Evolutionary conservation across 2,797 vertebrate genomes (phyloP).

Genomic region (Gallirallus australis): DNA sequence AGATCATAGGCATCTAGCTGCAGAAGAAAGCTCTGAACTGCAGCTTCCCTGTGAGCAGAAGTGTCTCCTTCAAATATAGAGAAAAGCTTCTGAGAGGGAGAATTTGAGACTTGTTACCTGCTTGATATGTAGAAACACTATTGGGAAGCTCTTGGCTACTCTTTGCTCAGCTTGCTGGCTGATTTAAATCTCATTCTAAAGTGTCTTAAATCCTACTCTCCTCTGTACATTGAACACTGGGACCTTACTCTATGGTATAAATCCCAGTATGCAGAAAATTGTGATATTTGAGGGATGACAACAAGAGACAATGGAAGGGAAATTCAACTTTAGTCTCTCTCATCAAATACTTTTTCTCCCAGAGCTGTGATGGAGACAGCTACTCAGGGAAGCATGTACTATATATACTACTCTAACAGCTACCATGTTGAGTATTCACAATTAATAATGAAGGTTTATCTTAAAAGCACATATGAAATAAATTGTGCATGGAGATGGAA

Average conservation of each 20-base stretch:
- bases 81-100: neutral
- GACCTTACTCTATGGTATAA: neutral
- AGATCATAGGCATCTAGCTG: neutral
- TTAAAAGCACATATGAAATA: neutral
- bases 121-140: neutral
- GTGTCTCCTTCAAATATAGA: neutral
- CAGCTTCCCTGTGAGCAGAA: neutral
- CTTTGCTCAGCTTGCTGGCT: neutral
- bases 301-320: neutral
- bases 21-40: neutral
- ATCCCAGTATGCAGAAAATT: neutral
- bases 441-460: neutral
- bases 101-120: neutral
- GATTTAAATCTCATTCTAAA: neutral
- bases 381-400: neutral
- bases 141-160: neutral
- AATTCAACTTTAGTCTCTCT: neutral
- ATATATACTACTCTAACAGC: neutral
- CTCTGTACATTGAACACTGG: neutral
- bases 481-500: rapidly evolving
- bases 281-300: neutral
- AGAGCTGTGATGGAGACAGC: neutral
- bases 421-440: rapidly evolving
- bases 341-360: neutral
- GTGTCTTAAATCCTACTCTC: neutral